phyloP scores from a whole-genome alignment of 2,797 vertebrate genomes.

The Pygocentrus nattereri region DNA sequence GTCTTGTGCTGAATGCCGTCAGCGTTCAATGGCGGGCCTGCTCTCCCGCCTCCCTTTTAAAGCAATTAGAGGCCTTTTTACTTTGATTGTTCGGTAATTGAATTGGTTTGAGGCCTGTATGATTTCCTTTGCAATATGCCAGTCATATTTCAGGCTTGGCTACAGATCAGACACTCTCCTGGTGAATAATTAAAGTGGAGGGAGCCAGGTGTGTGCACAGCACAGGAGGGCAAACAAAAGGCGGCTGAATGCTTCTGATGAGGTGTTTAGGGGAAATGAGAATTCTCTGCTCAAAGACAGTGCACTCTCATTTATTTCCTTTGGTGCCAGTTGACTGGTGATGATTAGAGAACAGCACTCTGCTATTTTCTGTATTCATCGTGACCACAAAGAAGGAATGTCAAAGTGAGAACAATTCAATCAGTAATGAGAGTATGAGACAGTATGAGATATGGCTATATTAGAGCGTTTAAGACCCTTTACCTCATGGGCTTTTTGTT shows the following conservation, averaged over 20 bases:
- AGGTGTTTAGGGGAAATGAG: constrained; percentile 82
- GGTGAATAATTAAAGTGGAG: constrained; percentile 82
- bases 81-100: constrained; percentile 86
- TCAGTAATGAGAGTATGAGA: constrained; percentile 58
- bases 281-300: constrained; percentile 79
- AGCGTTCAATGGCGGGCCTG: constrained; percentile 50
- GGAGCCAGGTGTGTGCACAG: constrained; percentile 78
- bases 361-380: constrained; percentile 71
- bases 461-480: constrained; percentile 30
- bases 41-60: constrained; percentile 77
- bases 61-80: constrained; percentile 85
- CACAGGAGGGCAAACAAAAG: constrained; percentile 73
- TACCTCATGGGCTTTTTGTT: background rate
- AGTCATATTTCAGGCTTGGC: constrained; percentile 81
- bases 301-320: constrained; percentile 73
- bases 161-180: constrained; percentile 78
- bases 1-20: constrained; percentile 69
- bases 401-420: constrained; percentile 59
- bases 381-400: constrained; percentile 63
- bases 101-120: constrained; percentile 82
- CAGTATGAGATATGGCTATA: constrained; percentile 50
- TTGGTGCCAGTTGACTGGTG: constrained; percentile 72
- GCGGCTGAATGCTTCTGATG: constrained; percentile 84
- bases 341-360: constrained; percentile 76
- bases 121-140: constrained; percentile 80